A percentile compares a stretch with the other conserved stretches of the same genome.
Evolutionary conservation across 2,797 vertebrate genomes (phyloP).

Genomic region (Mormyrops attenuatus): DNA sequence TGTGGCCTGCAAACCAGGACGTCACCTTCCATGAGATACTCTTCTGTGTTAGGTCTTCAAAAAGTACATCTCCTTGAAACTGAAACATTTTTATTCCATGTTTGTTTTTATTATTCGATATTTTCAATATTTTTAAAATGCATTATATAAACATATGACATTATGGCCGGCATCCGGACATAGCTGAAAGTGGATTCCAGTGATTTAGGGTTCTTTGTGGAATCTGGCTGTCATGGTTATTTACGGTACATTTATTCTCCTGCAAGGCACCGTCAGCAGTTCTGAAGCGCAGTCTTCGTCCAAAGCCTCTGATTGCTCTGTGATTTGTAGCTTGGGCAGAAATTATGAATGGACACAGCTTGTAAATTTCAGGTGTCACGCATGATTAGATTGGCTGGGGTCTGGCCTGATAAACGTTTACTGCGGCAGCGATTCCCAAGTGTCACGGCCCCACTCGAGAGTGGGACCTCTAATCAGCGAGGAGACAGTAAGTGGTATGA

Average conservation of each 20-base stretch:
- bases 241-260: background rate
- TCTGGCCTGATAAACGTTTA: background rate
- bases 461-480: background rate
- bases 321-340: conserved; percentile 12
- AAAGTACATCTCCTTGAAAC: background rate
- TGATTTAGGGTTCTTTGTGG: background rate
- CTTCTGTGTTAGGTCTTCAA: background rate
- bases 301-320: background rate
- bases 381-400: conserved; percentile 9
- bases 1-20: background rate
- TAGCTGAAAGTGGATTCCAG: background rate
- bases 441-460: background rate
- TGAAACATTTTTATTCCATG: background rate
- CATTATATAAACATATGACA: background rate
- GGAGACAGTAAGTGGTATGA: background rate
- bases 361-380: conserved; percentile 1
- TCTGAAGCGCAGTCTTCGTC: background rate
- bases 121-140: background rate
- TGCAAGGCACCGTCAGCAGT: background rate
- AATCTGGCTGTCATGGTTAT: background rate
- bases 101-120: background rate
- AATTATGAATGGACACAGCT: background rate
- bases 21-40: background rate
- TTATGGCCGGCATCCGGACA: background rate
- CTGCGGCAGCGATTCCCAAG: background rate